Conservation (phyloP, 2,888 invertebrate species). For the Ctena decussata region DNA sequence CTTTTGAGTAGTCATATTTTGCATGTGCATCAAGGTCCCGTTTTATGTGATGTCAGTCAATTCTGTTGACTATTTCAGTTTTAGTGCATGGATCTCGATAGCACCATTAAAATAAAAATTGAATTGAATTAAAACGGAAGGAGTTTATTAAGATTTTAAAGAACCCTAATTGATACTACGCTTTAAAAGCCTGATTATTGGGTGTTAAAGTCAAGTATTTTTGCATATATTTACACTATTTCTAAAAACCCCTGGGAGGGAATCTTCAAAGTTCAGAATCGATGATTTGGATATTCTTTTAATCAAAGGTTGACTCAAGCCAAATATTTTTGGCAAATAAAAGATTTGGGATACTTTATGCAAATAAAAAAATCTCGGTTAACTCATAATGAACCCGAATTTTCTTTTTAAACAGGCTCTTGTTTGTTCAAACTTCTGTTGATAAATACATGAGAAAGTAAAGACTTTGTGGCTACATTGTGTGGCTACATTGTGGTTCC, state of each 20-base stretch:
- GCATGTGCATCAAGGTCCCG: too few relatives aligned
- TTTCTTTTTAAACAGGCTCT: neutral
- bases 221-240: neutral
- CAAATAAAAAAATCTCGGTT: neutral
- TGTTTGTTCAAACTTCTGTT: neutral
- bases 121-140: conserved; percentile 10
- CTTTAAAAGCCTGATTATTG: neutral
- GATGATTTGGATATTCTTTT: neutral
- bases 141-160: conserved; percentile 2
- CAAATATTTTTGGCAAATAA: neutral
- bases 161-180: neutral
- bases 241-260: neutral
- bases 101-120: conserved; percentile 5
- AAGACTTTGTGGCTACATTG: too few relatives aligned
- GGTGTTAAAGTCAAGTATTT: conserved; percentile 10
- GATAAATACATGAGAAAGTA: neutral
- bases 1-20: too few relatives aligned
- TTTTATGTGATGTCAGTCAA: too few relatives aligned
- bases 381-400: neutral
- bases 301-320: neutral
- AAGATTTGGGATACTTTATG: neutral
- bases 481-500: too few relatives aligned
- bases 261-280: neutral
- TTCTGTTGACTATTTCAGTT: neutral
- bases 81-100: neutral